Evolutionary conservation across 2,888 invertebrate genomes (phyloP), one percentile per base, ranked within the genome.

Genomic region (Pristionchus entomophagus): DNA sequence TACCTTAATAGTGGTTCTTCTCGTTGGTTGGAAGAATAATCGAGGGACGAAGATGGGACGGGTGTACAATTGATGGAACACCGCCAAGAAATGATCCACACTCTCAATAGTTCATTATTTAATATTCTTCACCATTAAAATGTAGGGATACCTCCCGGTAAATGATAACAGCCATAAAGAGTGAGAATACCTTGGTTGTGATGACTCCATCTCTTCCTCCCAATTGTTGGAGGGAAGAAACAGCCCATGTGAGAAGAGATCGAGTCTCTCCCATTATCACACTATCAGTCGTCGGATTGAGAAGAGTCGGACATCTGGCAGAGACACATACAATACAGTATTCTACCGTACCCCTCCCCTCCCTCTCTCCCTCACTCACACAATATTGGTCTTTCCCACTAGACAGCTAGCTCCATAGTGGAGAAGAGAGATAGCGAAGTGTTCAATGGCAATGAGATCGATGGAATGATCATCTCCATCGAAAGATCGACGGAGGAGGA

Each of bases 21-120:
- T 41, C 22, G 77, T 77, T 35, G 85, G 87, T 26, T 89, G 88
- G 88, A 90, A 90, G 86, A 88, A 87, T 80, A 88, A 88, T 38
- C 89, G 80, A 38, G 90, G 90, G 19, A 89, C 51, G 85, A 87
- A 87, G 26, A 82, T 86, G 17, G 88, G 89, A 29, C 80, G 82
- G 17, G 85, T 86, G 32, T 87, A 86, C 35, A 89, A 53, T 35
- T 87, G 87, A 19, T 84, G 56, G 19, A 86, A n/a, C 51, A 89
- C 86, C 6, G 59, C 45, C 26, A 65, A 12, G 19, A 88, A 80
- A 5, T 59, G 49, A n/a, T 59, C 80, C 22, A 89, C 49, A 12
- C 78, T 87, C 89, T 89, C 51, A 80, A 87, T 41, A 38, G 26
- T 14, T 22, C n/a, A 77, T 3, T 12, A 22, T 32, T 2, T 29